phyloP scores from a whole-genome alignment of 1,140 invertebrate genomes.

The Caerostris extrusa region DNA sequence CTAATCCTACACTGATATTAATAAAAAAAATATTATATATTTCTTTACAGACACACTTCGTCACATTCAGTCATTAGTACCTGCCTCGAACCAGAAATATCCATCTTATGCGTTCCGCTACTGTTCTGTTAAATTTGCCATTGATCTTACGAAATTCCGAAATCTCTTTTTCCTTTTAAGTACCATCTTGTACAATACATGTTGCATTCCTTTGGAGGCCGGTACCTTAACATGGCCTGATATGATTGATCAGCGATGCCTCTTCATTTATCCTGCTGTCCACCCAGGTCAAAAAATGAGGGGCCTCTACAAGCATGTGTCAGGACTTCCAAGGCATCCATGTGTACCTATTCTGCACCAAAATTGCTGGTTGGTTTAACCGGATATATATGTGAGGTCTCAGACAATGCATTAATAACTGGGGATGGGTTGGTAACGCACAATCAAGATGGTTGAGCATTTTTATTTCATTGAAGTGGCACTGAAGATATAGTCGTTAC shows the following conservation, averaged over 20 bases:
- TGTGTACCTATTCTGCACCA: conserved; percentile 5
- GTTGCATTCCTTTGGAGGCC: conserved; percentile 21
- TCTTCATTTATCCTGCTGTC: conserved; percentile 76
- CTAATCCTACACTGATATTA: neutral
- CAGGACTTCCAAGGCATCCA: neutral
- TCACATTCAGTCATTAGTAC: neutral
- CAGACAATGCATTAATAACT: conserved; percentile 10
- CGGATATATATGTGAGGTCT: conserved; percentile 65
- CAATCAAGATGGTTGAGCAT: neutral
- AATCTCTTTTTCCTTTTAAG: neutral
- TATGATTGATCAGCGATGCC: conserved; percentile 73
- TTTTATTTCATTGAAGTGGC: neutral
- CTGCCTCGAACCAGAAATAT: neutral
- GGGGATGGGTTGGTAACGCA: neutral
- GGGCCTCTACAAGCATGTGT: conserved; percentile 25
- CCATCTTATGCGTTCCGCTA: neutral
- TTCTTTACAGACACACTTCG: neutral
- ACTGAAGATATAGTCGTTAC: neutral
- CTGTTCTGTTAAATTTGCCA: neutral
- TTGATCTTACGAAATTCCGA: conserved; percentile 43
- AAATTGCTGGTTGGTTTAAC: conserved; percentile 60
- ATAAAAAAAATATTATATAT: neutral
- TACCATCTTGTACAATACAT: conserved; percentile 20
- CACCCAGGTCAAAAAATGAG: conserved; percentile 49
- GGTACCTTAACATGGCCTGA: neutral